phyloP scores from a whole-genome alignment of 2,113 vertebrate species.

The Rhineura floridana region DNA sequence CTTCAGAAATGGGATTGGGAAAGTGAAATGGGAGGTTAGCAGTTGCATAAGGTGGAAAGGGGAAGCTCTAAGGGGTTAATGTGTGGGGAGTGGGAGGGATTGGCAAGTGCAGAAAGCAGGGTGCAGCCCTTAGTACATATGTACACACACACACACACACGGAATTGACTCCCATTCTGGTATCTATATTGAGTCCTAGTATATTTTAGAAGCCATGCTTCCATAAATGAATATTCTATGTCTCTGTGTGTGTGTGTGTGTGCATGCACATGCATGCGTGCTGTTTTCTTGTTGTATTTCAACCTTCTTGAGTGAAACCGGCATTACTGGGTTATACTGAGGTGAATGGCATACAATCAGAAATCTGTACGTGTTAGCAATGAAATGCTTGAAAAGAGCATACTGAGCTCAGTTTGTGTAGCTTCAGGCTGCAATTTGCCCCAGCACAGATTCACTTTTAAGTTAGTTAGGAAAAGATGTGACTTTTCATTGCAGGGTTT shows the following conservation, averaged over 20 bases:
- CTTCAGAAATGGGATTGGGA: too few species aligned
- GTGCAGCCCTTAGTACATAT: too few species aligned
- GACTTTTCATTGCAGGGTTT: neutral
- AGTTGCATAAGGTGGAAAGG: too few species aligned
- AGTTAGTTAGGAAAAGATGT: neutral
- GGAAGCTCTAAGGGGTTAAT: too few species aligned
- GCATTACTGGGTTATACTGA: neutral
- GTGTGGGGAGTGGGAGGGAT: too few species aligned
- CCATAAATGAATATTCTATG: neutral
- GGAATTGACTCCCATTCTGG: neutral
- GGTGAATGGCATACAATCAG: neutral
- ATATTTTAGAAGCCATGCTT: neutral
- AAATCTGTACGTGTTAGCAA: neutral
- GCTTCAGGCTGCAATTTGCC: neutral
- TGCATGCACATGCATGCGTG: neutral
- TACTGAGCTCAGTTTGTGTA: neutral
- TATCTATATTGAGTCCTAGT: neutral
- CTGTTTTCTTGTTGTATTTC: neutral
- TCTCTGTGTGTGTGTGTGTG: too few species aligned
- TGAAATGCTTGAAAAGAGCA: neutral
- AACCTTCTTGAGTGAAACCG: neutral
- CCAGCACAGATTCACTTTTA: neutral
- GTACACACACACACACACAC: too few species aligned
- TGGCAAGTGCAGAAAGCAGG: too few species aligned
- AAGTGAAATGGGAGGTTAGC: too few species aligned